Evolutionary conservation across 1,140 invertebrate species (phyloP), one percentile per base, ranked within the genome.

Genomic region (Penaeus chinensis): DNA sequence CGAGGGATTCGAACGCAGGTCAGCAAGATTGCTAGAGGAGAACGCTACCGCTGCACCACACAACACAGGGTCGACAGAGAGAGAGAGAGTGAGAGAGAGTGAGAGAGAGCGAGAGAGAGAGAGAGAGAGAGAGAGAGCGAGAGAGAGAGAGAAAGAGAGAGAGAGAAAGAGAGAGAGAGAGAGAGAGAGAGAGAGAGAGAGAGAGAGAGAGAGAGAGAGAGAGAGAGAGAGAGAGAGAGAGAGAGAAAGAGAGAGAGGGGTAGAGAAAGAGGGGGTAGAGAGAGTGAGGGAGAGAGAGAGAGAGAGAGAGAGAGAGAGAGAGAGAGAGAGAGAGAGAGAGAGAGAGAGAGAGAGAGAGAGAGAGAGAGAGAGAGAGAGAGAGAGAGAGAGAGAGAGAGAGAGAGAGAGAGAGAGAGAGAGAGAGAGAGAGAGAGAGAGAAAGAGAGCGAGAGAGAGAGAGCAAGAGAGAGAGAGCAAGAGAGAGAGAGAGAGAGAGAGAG

Each of bases 121-220:
- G 77, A 79, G 77, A 79, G 77, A 79, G 77, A 79, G 77, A 79
- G 77, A 79, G 47, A 60, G 77, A 60, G 77, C 2, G 32, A 60
- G 32, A 79, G 3, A 2, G 5, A 27, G 32, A 24, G 2, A 24
- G 32, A 76, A 5, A 24, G 32, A 22, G 16, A 0, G 16, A 24
- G 71, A 76, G 18, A 32, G 71, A 24, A 11, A 20, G 13, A 80
- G 24, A 8, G 78, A 61, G 47, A 10, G 81, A 37, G 62, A 82
- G 81, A 82, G 81, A 82, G 81, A 82, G 81, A 69, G 81, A 82
- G 81, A 66, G 63, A 66, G 81, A 82, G 81, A 66, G 81, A 82
- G 81, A 82, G 81, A 82, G 81, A 82, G 81, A 82, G 81, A 82
- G 81, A 82, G 81, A 82, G 65, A 66, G 65, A 66, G 61, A 81